These are phyloP conservation scores for Callorhinus ursinus DNA, from an alignment of 2,113 vertebrate species.

Conservation along the genomic window DNA sequence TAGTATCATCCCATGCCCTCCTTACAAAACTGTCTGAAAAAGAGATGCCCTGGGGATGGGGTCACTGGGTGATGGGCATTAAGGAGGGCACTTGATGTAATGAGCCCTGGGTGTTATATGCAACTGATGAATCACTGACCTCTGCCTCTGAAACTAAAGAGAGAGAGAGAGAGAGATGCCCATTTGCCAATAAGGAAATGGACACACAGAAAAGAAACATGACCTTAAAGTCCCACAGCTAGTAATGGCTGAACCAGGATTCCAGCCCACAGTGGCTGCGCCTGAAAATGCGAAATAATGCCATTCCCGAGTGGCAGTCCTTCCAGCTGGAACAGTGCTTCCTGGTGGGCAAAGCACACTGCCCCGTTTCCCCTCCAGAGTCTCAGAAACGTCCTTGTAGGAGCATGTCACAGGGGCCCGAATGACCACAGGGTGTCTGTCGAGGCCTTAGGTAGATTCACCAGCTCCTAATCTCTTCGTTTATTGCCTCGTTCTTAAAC, in stretches of 20 bases:
- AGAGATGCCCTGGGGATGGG: background rate
- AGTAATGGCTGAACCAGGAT: rapidly evolving
- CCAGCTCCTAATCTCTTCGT: background rate
- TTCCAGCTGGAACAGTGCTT: background rate
- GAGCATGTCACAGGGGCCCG: background rate
- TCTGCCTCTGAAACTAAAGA: background rate
- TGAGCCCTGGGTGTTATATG: background rate
- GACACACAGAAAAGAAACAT: background rate
- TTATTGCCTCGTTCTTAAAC: background rate
- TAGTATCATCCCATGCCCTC: background rate
- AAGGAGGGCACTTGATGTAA: background rate
- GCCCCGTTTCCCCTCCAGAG: background rate
- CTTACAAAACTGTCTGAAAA: background rate
- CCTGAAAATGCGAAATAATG: too few species aligned
- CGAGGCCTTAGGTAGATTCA: background rate
- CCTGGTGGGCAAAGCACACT: rapidly evolving
- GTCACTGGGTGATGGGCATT: background rate
- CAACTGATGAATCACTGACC: background rate
- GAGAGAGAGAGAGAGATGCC: background rate
- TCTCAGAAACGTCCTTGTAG: background rate
- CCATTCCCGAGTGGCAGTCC: background rate
- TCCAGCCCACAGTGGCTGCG: background rate
- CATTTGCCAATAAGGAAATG: background rate
- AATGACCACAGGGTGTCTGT: background rate
- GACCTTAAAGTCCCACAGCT: background rate